A percentile compares a stretch with the other conserved stretches of the same genome.
Evolutionary conservation across 2,888 invertebrate genomes (phyloP).

Genomic region (Eulithis prunata): DNA sequence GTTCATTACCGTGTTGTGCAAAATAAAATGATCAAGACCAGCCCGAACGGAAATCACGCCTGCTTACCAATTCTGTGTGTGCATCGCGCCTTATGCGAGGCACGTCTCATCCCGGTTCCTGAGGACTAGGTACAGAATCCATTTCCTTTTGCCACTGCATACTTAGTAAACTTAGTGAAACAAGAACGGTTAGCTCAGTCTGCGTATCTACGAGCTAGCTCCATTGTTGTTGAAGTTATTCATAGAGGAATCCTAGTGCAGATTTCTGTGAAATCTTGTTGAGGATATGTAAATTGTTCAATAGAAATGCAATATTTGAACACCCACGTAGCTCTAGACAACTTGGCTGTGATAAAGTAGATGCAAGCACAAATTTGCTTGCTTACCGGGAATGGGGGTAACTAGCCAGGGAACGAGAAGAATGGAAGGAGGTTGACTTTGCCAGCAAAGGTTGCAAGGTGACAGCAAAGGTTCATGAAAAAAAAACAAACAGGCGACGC

Average conservation of each 20-base stretch:
- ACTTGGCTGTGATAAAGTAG: no score
- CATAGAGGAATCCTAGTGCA: neutral
- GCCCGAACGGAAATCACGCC: slow-evolving; percentile 6
- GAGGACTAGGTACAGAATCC: slow-evolving; percentile 13
- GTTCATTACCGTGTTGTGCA: neutral
- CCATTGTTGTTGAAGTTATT: neutral
- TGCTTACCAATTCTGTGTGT: slow-evolving; percentile 5
- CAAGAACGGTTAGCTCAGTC: slow-evolving; percentile 9
- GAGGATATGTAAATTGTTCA: no score
- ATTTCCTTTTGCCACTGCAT: slow-evolving; percentile 16
- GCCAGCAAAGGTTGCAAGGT: no score
- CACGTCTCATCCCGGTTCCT: slow-evolving; percentile 11
- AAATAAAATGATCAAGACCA: neutral
- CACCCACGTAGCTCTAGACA: no score
- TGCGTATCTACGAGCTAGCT: slow-evolving; percentile 3
- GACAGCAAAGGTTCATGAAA: no score
- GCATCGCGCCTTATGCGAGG: slow-evolving; percentile 1
- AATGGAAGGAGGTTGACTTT: no score
- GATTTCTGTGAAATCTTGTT: neutral
- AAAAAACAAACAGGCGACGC: no score
- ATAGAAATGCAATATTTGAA: no score
- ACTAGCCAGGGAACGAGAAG: no score
- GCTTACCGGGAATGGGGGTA: no score
- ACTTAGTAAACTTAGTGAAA: neutral
- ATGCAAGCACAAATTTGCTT: no score